phyloP scores from a whole-genome alignment of 2,797 vertebrate species.

The Coracias cyanogaster region DNA sequence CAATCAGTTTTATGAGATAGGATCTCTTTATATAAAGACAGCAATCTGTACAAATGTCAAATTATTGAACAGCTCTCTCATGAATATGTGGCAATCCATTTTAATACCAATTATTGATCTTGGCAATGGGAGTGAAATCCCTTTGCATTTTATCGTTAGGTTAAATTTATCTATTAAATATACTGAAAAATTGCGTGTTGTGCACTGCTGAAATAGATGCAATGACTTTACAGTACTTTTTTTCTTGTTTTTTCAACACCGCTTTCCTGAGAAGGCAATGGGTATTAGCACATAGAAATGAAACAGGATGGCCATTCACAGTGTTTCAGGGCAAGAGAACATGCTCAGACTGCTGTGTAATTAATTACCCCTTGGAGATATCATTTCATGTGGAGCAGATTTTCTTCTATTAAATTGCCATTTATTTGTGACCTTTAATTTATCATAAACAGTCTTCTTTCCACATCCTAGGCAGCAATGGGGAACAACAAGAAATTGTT shows the following conservation, averaged over 20 bases:
- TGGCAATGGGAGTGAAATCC: background rate
- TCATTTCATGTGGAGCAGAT: background rate
- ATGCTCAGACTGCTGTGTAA: conserved; percentile 13
- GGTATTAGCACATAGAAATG: background rate
- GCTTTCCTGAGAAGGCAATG: background rate
- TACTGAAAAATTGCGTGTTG: background rate
- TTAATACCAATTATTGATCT: background rate
- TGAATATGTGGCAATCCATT: background rate
- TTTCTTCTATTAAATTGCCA: conserved; percentile 23
- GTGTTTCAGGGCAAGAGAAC: background rate
- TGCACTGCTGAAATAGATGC: background rate
- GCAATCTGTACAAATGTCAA: background rate
- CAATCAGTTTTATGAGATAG: background rate
- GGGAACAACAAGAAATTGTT: background rate
- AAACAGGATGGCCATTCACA: background rate
- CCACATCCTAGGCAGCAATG: background rate
- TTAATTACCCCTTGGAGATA: conserved; percentile 40
- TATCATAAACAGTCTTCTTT: conserved; percentile 1
- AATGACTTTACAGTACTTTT: background rate
- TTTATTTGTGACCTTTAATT: conserved; percentile 37
- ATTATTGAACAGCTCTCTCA: background rate
- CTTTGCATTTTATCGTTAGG: background rate
- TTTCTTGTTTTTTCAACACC: background rate
- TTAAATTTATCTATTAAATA: background rate
- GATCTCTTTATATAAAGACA: background rate